These are phyloP conservation scores for Melanargia galathea DNA, from an alignment of 2,888 invertebrate genomes.

Conservation along the genomic window DNA sequence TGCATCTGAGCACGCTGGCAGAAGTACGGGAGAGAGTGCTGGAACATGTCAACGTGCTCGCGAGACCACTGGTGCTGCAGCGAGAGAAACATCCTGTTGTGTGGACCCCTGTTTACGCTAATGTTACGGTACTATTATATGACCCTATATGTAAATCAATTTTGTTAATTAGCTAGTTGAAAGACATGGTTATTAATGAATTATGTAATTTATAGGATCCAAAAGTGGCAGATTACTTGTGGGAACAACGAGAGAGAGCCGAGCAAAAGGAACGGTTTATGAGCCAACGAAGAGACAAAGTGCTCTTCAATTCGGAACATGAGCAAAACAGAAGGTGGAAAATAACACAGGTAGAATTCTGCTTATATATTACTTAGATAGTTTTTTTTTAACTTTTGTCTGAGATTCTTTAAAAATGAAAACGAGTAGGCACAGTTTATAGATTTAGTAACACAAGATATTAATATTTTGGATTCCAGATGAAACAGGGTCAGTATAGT, in stretches of 20 bases:
- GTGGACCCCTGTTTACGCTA: slow-evolving; percentile 98
- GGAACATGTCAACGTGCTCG: slow-evolving; percentile 98
- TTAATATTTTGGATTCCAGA: slow-evolving; percentile 60
- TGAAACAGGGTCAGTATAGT: slow-evolving; percentile 84
- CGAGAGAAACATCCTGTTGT: slow-evolving; percentile 93
- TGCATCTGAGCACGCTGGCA: slow-evolving; percentile 97
- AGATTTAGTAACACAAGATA: background rate
- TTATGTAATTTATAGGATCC: slow-evolving; percentile 84
- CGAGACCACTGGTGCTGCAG: slow-evolving; percentile 95
- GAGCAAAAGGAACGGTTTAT: slow-evolving; percentile 90
- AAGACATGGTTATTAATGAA: background rate
- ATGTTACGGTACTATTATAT: slow-evolving; percentile 87
- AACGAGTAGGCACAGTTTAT: too few relatives aligned
- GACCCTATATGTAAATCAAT: background rate
- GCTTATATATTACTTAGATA: too few relatives aligned
- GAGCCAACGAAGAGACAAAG: slow-evolving; percentile 84
- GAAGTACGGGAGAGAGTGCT: slow-evolving; percentile 98
- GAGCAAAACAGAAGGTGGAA: slow-evolving; percentile 84
- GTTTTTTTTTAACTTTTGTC: too few relatives aligned
- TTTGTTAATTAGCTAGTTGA: background rate
- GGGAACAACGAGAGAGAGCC: slow-evolving; percentile 91
- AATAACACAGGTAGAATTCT: slow-evolving; percentile 65
- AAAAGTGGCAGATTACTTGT: slow-evolving; percentile 94
- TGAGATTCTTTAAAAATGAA: too few relatives aligned
- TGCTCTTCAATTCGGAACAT: slow-evolving; percentile 83